Evolutionary conservation across 2,888 invertebrate species (phyloP).

Genomic region (Dolichopus griseipennis): DNA sequence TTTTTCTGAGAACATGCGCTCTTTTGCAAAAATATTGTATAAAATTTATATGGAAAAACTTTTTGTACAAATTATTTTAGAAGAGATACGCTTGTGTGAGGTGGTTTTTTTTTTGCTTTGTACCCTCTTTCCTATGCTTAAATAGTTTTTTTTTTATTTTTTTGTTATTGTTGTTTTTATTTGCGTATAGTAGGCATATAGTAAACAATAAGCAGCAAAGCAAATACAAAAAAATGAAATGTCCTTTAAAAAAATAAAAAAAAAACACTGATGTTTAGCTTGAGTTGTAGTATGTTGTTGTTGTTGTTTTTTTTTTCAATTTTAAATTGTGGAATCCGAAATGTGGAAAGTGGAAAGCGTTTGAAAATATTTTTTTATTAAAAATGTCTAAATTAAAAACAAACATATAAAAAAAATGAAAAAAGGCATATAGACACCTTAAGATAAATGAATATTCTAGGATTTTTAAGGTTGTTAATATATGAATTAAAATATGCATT

Average conservation of each 20-base stretch:
- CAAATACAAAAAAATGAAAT: not conserved
- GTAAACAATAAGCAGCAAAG: not conserved
- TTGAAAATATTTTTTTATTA: not conserved
- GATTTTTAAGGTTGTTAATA: not conserved
- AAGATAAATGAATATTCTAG: constrained; percentile 1
- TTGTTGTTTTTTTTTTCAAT: not conserved
- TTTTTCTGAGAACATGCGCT: not conserved
- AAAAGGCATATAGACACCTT: not conserved
- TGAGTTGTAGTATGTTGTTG: not conserved
- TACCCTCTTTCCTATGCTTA: too few relatives aligned
- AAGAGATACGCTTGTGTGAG: not conserved
- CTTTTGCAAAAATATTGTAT: not conserved
- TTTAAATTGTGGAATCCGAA: not conserved
- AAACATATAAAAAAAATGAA: not conserved
- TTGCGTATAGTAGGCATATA: not conserved
- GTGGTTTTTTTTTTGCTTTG: not conserved
- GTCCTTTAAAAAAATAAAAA: not conserved
- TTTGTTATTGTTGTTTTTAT: not conserved
- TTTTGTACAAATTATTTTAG: not conserved
- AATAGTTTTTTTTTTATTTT: too few relatives aligned
- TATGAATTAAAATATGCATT: not conserved
- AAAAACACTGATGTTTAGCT: not conserved
- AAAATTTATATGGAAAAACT: not conserved
- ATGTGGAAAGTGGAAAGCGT: not conserved
- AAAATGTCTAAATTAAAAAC: not conserved